phyloP scores from a whole-genome alignment of 2,797 vertebrate genomes.

The Argya squamiceps region DNA sequence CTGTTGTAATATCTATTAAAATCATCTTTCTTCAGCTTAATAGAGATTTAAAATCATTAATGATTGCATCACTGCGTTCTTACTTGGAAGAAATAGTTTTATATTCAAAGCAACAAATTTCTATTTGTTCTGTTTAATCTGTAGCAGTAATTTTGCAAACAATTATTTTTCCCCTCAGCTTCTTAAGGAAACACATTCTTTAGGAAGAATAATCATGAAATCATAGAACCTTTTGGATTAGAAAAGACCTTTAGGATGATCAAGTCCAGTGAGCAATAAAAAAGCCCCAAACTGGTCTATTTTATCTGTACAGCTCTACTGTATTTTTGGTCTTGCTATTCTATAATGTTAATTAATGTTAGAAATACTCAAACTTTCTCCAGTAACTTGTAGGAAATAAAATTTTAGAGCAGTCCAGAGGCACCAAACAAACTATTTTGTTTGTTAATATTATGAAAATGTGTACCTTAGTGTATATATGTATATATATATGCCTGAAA shows the following conservation, averaged over 20 bases:
- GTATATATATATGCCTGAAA: neutral
- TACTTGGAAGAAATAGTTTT: neutral
- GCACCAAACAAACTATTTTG: neutral
- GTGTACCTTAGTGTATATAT: fast-evolving
- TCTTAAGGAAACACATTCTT: neutral
- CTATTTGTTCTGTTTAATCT: neutral
- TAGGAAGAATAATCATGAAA: neutral
- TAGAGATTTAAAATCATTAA: neutral
- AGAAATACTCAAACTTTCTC: neutral
- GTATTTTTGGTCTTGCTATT: neutral
- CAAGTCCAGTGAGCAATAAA: neutral
- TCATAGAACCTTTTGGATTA: neutral
- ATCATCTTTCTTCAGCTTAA: neutral
- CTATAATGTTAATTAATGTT: neutral
- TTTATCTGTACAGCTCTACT: neutral
- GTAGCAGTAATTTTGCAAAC: neutral
- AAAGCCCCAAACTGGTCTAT: fast-evolving
- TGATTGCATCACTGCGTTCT: neutral
- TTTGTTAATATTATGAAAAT: neutral
- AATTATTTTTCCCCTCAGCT: neutral
- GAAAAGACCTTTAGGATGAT: neutral
- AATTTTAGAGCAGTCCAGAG: neutral
- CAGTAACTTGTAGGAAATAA: neutral
- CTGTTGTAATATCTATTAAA: neutral
- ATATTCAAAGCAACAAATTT: neutral